phyloP scores from a whole-genome alignment of 2,113 vertebrate species.

The Phaethornis superciliosus region DNA sequence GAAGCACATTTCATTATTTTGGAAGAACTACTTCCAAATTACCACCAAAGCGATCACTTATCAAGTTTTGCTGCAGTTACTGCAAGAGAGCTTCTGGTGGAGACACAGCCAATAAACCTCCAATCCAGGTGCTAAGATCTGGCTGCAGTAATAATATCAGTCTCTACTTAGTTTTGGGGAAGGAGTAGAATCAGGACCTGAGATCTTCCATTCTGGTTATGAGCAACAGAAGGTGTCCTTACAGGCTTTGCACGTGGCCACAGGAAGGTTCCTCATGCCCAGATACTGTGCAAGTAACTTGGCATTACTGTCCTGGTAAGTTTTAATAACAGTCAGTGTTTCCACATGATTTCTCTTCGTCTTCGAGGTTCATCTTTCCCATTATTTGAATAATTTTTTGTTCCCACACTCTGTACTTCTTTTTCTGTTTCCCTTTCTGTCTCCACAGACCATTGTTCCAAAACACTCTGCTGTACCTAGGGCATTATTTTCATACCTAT shows the following conservation, averaged over 20 bases:
- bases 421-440: not conserved
- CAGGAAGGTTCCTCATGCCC: not conserved
- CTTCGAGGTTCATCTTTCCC: not conserved
- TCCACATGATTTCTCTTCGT: not conserved
- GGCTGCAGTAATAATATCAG: not conserved
- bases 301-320: no score
- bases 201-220: not conserved
- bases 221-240: not conserved
- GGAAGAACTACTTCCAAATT: no score
- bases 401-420: not conserved
- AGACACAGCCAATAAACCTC: not conserved
- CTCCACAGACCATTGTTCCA: not conserved
- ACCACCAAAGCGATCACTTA: no score
- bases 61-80: not conserved
- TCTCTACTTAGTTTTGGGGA: not conserved
- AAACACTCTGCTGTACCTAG: not conserved
- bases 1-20: not conserved
- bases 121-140: not conserved
- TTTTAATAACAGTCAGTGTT: not conserved
- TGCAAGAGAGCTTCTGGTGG: not conserved
- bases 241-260: not conserved
- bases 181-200: not conserved
- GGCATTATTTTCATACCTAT: not conserved
- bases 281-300: not conserved
- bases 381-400: not conserved